A percentile compares a stretch with the other conserved stretches of the same genome.
These are phyloP conservation scores for Nibea albiflora DNA, from an alignment of 2,113 vertebrate species.

Conservation along the genomic window DNA sequence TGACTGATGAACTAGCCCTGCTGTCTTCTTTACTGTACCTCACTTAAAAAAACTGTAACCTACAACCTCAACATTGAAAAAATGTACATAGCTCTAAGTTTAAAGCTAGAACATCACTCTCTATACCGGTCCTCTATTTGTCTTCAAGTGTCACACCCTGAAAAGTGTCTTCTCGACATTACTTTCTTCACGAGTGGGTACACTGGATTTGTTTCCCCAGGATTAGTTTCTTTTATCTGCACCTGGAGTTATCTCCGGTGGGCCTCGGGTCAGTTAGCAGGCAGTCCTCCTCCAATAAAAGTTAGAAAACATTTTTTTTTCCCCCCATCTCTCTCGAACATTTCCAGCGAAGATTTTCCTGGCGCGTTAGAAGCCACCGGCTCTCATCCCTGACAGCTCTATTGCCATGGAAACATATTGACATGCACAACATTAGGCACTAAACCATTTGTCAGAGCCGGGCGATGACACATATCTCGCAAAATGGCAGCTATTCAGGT, in stretches of 20 bases:
- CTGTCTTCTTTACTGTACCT: neutral
- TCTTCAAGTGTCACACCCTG: neutral
- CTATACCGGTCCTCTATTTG: neutral
- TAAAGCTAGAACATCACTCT: neutral
- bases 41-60: neutral
- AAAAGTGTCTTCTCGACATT: neutral
- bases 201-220: neutral
- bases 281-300: neutral
- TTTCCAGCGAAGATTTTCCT: neutral
- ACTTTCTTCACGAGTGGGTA: neutral
- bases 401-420: slow-evolving; percentile 66
- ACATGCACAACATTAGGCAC: slow-evolving; percentile 50
- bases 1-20: too few species aligned
- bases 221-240: too few species aligned
- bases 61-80: neutral
- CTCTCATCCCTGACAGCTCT: slow-evolving; percentile 28
- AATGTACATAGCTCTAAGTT: neutral
- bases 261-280: neutral
- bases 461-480: slow-evolving; percentile 37
- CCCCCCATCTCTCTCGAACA: neutral
- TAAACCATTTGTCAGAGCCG: slow-evolving; percentile 32
- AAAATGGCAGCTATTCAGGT: slow-evolving; percentile 39
- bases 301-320: neutral
- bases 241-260: too few species aligned
- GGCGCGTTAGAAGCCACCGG: neutral